These are phyloP conservation scores for Sitta carolinensis DNA, from an alignment of 2,797 vertebrate species.

Conservation along the genomic window DNA sequence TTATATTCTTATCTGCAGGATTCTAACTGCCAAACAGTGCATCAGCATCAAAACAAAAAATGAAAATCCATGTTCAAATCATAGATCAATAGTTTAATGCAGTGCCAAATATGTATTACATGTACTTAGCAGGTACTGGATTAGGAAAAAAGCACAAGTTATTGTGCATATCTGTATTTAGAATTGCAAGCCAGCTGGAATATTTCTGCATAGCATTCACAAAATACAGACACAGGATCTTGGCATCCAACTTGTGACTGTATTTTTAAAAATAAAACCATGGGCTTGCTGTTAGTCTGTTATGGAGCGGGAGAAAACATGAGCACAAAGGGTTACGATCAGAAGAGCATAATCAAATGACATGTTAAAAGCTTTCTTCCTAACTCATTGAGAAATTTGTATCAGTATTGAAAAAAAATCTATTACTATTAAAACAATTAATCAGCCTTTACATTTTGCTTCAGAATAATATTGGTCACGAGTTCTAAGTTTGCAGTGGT, in stretches of 20 bases:
- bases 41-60: slow-evolving; percentile 67
- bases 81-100: slow-evolving; percentile 60
- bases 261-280: background rate
- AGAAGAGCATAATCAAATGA: background rate
- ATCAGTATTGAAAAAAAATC: background rate
- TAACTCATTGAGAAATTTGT: background rate
- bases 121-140: background rate
- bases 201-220: background rate
- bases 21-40: slow-evolving; percentile 67
- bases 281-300: background rate
- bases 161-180: background rate
- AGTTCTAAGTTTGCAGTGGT: background rate
- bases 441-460: background rate
- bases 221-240: background rate
- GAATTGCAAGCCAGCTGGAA: slow-evolving; percentile 1
- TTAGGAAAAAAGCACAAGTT: background rate
- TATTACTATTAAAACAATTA: background rate
- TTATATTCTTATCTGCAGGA: slow-evolving; percentile 71
- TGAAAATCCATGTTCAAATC: slow-evolving; percentile 48
- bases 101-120: slow-evolving; percentile 1
- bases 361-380: background rate
- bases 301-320: background rate
- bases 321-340: background rate
- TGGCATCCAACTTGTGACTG: background rate
- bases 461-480: background rate